A percentile compares a stretch with the other conserved stretches of the same genome.
These are phyloP conservation scores for Tromatobia lineatoria DNA, from an alignment of 2,888 invertebrate genomes.

Conservation along the genomic window DNA sequence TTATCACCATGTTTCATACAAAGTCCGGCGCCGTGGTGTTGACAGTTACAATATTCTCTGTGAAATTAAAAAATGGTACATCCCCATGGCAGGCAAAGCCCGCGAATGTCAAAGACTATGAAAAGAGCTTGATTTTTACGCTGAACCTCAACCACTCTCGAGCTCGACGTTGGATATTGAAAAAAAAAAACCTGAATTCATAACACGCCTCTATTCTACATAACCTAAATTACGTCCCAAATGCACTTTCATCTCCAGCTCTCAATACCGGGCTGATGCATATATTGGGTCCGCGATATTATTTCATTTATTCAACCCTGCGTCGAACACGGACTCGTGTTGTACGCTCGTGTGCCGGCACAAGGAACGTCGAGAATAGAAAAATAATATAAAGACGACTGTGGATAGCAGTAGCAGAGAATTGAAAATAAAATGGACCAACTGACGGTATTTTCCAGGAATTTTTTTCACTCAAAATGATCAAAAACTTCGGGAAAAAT, in stretches of 20 bases:
- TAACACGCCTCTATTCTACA: slow-evolving; percentile 9
- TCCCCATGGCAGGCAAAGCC: no score
- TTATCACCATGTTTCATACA: no score
- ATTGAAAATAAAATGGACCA: background rate
- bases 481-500: no score
- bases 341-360: slow-evolving; percentile 1
- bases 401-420: background rate
- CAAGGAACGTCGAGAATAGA: slow-evolving; percentile 36
- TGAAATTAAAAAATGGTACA: no score
- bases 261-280: slow-evolving; percentile 8
- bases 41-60: no score
- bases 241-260: slow-evolving; percentile 17
- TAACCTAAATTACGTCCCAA: slow-evolving; percentile 40
- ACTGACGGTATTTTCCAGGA: no score
- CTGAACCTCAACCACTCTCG: background rate
- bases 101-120: background rate
- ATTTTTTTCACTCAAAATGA: no score
- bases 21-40: no score
- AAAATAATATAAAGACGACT: slow-evolving; percentile 51
- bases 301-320: slow-evolving; percentile 61
- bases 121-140: background rate
- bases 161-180: slow-evolving; percentile 13
- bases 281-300: slow-evolving; percentile 50
- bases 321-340: background rate
- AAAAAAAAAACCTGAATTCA: background rate